Evolutionary conservation across 2,888 invertebrate species (phyloP).

Genomic region (Timema cristinae): DNA sequence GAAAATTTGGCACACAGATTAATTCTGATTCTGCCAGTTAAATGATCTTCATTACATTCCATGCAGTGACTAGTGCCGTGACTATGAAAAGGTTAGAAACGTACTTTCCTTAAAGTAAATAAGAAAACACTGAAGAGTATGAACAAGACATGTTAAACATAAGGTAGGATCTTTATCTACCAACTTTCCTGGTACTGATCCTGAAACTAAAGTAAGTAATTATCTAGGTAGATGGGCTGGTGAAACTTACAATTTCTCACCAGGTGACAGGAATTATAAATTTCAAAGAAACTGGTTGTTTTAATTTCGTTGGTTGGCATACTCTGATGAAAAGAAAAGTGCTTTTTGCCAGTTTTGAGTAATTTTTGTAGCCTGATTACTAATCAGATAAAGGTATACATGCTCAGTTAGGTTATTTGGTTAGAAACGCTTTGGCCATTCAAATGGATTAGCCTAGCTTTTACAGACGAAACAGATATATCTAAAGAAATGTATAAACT

Average conservation of each 20-base stretch:
- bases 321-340: no score
- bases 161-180: not conserved
- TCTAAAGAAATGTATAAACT: conserved; percentile 11
- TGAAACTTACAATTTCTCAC: not conserved
- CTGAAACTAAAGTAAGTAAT: conserved; percentile 12
- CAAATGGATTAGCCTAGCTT: no score
- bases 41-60: not conserved
- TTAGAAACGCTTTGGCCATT: no score
- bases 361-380: no score
- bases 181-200: not conserved
- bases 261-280: conserved; percentile 2
- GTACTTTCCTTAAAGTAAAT: not conserved
- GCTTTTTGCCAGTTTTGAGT: no score
- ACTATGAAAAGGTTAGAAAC: conserved; percentile 10
- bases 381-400: no score
- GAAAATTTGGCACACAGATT: not conserved
- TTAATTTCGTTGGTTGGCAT: conserved; percentile 10
- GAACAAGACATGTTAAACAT: conserved; percentile 7
- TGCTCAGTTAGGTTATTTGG: no score
- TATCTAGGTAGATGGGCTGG: not conserved
- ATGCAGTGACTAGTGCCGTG: conserved; percentile 4
- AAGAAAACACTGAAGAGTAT: not conserved
- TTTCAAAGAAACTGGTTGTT: conserved; percentile 13
- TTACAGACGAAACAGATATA: not conserved
- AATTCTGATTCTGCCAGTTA: no score